Base-by-base conservation (phyloP, 2,888 invertebrate genomes). In the Loripinus fragilis region DNA sequence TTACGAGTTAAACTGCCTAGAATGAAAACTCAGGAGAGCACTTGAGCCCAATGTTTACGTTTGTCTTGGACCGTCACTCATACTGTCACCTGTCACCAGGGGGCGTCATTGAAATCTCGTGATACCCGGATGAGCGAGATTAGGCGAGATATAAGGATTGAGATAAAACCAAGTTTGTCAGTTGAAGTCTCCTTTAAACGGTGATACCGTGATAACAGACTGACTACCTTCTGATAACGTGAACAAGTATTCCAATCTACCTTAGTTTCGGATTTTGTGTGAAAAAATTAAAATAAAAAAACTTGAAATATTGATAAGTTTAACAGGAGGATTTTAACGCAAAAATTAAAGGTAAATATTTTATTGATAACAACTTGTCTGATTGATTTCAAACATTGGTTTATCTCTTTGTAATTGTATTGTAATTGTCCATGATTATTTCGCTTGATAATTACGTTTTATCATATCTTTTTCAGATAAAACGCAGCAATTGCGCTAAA, bases 101-200 rank as follows among this genome's bases (percentile, higher is more conserved):
- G 67, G 67, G 67, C 67, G 67, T 45, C 67, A 67, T 17, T 25
- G n/a, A 42, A 38, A 10, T 67, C 42, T 67, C 67, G 67, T n/a
- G 23, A 42, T 67, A 67, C 45, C 67, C 38, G 45, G 67, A 67
- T 67, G 33, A 28, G 23, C 67, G 67, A 67, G 67, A 67, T 67
- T 67, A 55, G 33, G 10, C 71, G 67, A 66, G 81, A 81, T 78
- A 81, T 75, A 75, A 70, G 60, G 60, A 50, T 75, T 68, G 42
- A 50, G 72, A 66, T 81, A 73, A 78, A 67, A 33, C n/a, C 30
- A 33, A 38, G 60, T 72, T 69, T 81, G 77, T 78, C 72, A 81
- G 78, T 66, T 72, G 78, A 79, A 76, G 74, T 76, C 28, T 33
- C 7, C 33, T 60, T 33, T 33, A 60, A 60, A 25, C 23, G 15